These are phyloP conservation scores for Bergia sp. DNA, from an alignment of 92 coral and sea anemone species.

Conservation along the genomic window DNA sequence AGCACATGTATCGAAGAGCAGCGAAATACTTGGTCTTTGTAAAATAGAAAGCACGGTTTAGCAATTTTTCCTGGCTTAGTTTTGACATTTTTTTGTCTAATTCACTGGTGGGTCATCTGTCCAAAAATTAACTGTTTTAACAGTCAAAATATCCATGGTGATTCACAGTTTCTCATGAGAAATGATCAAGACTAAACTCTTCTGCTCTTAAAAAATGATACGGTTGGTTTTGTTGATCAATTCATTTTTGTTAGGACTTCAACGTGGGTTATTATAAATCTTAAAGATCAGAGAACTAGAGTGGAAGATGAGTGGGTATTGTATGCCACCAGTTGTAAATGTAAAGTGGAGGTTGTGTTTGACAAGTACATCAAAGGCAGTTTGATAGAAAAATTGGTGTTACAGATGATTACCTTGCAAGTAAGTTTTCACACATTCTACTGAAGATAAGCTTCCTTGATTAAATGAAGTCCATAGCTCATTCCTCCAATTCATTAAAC, in stretches of 20 bases:
- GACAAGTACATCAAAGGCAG: not conserved
- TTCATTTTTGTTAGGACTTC: not conserved
- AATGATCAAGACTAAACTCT: too few species aligned
- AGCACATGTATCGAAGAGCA: not conserved
- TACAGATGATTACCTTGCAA: not conserved
- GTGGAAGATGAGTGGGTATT: not conserved
- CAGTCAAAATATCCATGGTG: too few species aligned
- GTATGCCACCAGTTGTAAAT: not conserved
- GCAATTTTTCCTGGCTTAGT: too few species aligned
- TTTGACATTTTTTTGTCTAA: too few species aligned
- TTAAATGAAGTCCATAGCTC: too few species aligned
- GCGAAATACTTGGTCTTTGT: too few species aligned
- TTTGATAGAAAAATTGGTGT: too few species aligned
- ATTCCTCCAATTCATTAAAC: too few species aligned
- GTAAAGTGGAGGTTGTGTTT: not conserved
- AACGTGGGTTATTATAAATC: not conserved
- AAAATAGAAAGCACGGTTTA: too few species aligned
- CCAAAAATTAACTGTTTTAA: too few species aligned
- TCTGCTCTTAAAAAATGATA: not conserved
- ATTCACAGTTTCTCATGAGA: too few species aligned
- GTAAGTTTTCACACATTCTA: not conserved
- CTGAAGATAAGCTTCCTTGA: not conserved
- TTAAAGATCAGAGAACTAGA: not conserved
- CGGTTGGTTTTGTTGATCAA: not conserved
- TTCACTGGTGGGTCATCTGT: too few species aligned